Evolutionary conservation across 2,888 invertebrate genomes (phyloP), one percentile per base, ranked within the genome.

Genomic region (Mylabris sibirica): DNA sequence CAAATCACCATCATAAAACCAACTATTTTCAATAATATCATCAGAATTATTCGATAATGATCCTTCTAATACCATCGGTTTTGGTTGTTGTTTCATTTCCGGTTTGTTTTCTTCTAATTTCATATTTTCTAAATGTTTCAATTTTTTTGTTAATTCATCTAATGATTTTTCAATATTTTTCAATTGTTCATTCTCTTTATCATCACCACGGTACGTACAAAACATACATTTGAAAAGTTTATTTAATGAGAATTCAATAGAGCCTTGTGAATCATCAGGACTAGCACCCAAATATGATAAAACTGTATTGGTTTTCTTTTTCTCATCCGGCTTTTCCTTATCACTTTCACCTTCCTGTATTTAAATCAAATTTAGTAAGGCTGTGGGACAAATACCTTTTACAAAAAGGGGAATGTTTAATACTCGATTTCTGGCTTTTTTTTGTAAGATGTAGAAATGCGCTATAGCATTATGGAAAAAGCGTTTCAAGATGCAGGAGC

Each of bases 1-100:
- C 12, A 95, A 82, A 30, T 88, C 87, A 24, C 89, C 87, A 76
- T 93, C 92, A 74, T 92, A 91, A 44, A 93, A 85, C 94, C 94
- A 94, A 70, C 78, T 82, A 67, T 82, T 80, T 44, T 76, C 77
- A 62, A 73, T 67, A 0, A 80, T 72, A 24, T 75, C 74, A 63
- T 80, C 78, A 82, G 84, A 65, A 88, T 87, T 53, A 88, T 89
- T 70, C 88, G 53, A 53, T 85, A 5, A 90, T 88, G 76, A 90
- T 59, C 71, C 57, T 60, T 72, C 68, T 70, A 67, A 63, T 22
- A 68, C 70, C 14, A 59, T 12, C 9, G 38, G 24, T 62, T 34
- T 38, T 6, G 24, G 8, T 62, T n/a, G 35, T 22, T n/a, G 41
- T 41, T 3, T n/a, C n/a, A n/a, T n/a, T n/a, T n/a, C n/a, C n/a